Base-by-base conservation (phyloP, 2,888 invertebrate species). In the Cheilosia urbana region DNA sequence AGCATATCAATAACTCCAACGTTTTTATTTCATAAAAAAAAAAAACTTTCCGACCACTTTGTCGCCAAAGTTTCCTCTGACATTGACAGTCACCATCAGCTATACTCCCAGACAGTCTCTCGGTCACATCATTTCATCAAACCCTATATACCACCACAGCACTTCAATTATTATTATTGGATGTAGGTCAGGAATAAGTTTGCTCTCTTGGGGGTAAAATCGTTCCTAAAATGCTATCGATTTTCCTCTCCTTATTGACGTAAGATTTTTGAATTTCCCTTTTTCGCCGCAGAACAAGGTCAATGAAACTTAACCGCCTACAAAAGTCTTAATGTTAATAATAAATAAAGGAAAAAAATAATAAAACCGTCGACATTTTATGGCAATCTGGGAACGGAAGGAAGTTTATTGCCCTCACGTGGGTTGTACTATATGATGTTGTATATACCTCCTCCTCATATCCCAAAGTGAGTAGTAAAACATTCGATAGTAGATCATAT, bases 351-450 rank as follows among this genome's bases (percentile, higher is more conserved):
- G 21, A 15, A 3, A 19, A 19, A 45, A 27, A 73, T n/a, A 55
- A 73, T 13, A 62, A 62, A 17, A 13, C 53, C 17, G 45, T 57
- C 77, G 58, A 77, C 71, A 82, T 77, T 77, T 71, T 62, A 82
- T 82, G 69, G 19, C 71, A 63, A 68, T 62, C 75, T 63, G 34
- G 49, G 30, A 51, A 17, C 17, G 45, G 37, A 71, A 45, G 21
- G 19, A 65, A 51, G 63, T 71, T 82, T 82, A 69, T 76, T 75
- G 27, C 42, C 55, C 65, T 57, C 69, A n/a, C 34, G 51, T 58
- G 69, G 30, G 15, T 63, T 40, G 68, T 49, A 15, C 19, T n/a
- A 27, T 27, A n/a, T 27, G 30, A n/a, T 27, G 30, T 19, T 15
- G 49, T 4, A 34, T 49, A n/a, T 21, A 9, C 37, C 13, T 40